phyloP scores from a whole-genome alignment of 2,797 vertebrate genomes.

The Mus spretus region DNA sequence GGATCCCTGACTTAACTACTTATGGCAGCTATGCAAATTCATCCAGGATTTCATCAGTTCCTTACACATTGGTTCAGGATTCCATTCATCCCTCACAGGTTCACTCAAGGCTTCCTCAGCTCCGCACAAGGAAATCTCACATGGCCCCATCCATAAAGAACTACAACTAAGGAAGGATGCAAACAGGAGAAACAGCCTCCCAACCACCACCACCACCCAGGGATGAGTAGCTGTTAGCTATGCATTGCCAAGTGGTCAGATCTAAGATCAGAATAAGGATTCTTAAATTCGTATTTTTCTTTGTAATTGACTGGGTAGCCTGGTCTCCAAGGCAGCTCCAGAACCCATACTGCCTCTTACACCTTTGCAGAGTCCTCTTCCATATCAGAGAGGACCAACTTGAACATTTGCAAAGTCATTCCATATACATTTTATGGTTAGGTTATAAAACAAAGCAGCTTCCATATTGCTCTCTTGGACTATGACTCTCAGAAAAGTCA shows the following conservation, averaged over 20 bases:
- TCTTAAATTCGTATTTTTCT: not conserved
- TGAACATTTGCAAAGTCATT: not conserved
- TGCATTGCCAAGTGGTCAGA: not conserved
- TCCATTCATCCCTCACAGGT: not conserved
- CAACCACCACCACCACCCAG: too few relatives aligned
- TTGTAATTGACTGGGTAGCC: not conserved
- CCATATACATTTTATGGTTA: not conserved
- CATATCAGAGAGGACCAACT: not conserved
- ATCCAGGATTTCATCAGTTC: not conserved
- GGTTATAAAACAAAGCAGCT: not conserved
- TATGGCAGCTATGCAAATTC: not conserved
- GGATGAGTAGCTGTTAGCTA: not conserved
- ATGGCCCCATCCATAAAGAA: not conserved
- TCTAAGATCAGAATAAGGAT: not conserved
- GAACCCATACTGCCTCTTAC: not conserved
- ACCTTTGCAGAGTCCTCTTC: not conserved
- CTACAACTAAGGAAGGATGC: not conserved
- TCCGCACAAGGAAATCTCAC: not conserved
- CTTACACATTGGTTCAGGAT: not conserved
- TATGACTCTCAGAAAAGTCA: not conserved
- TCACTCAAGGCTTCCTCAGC: not conserved
- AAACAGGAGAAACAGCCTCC: not conserved
- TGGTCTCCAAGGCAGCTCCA: not conserved
- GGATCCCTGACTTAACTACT: not conserved
- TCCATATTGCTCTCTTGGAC: not conserved